These are phyloP conservation scores for Nephrotoma flavescens DNA, from an alignment of 2,888 invertebrate genomes.

Conservation along the genomic window DNA sequence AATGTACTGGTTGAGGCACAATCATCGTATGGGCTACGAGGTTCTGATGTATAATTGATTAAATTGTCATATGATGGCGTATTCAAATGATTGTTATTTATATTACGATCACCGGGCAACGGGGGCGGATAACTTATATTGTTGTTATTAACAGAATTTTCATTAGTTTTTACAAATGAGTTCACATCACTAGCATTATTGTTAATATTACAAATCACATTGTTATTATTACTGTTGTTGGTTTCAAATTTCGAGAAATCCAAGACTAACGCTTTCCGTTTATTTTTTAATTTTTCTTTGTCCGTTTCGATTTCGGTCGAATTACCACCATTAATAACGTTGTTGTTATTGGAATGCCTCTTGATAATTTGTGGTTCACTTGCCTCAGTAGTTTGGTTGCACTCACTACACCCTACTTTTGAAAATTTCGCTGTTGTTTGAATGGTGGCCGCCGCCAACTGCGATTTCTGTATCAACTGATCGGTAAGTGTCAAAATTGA, in stretches of 20 bases:
- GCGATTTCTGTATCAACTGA: slow-evolving; percentile 5
- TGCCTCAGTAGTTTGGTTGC: slow-evolving; percentile 7
- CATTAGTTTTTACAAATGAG: neutral
- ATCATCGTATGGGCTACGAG: slow-evolving; percentile 30
- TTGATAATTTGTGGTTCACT: slow-evolving; percentile 16
- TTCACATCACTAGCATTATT: neutral
- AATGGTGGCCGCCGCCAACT: slow-evolving; percentile 2
- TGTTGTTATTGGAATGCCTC: slow-evolving; percentile 19
- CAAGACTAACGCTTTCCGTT: slow-evolving; percentile 41
- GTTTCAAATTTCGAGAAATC: slow-evolving; percentile 41
- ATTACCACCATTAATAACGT: slow-evolving; percentile 19
- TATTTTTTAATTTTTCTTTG: slow-evolving; percentile 22
- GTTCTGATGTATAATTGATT: slow-evolving; percentile 30
- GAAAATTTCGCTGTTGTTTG: slow-evolving; percentile 12
- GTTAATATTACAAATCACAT: slow-evolving; percentile 6
- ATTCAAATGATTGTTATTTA: neutral
- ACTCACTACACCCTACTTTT: slow-evolving; percentile 14
- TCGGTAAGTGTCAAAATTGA: slow-evolving; percentile 20
- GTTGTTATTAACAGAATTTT: neutral
- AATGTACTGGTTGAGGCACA: slow-evolving; percentile 32
- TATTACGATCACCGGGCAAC: slow-evolving; percentile 2
- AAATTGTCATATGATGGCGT: slow-evolving; percentile 29
- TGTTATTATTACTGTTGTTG: slow-evolving; percentile 12
- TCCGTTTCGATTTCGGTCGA: slow-evolving; percentile 23
- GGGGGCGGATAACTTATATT: slow-evolving; percentile 10